These are phyloP conservation scores for Nasonia giraulti DNA, from an alignment of 1,140 invertebrate species.

Conservation along the genomic window DNA sequence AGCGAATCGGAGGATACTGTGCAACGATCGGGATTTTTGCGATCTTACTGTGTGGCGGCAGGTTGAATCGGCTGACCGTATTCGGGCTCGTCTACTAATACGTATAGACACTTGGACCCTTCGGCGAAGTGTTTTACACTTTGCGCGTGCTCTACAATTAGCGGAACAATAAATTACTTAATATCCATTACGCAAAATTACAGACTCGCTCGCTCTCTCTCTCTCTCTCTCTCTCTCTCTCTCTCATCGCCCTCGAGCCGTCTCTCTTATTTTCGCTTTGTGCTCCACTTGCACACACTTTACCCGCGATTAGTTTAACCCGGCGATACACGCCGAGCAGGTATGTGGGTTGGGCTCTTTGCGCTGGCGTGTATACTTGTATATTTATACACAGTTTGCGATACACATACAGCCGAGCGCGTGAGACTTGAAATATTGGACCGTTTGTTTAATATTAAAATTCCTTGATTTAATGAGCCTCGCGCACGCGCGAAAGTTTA, in stretches of 20 bases:
- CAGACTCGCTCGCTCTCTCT: not conserved
- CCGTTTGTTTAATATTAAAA: constrained; percentile 50
- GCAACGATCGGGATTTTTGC: not conserved
- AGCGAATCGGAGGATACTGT: not conserved
- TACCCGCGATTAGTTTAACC: constrained; percentile 50
- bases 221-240: not conserved
- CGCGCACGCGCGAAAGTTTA: constrained; percentile 12
- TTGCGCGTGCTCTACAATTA: not conserved
- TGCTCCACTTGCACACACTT: not conserved
- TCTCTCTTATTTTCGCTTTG: not conserved
- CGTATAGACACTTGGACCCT: no score
- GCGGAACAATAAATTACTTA: not conserved
- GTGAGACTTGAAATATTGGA: constrained; percentile 49
- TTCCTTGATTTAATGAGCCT: constrained; percentile 42
- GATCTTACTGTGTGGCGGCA: no score
- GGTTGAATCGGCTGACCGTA: no score
- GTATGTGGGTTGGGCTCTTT: constrained; percentile 57
- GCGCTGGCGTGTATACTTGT: not conserved
- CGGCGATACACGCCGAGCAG: constrained; percentile 53
- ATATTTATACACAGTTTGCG: not conserved
- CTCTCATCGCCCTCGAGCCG: not conserved
- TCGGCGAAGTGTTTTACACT: no score
- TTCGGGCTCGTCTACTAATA: no score
- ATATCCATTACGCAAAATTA: not conserved
- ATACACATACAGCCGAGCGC: not conserved